These are phyloP conservation scores for Ostrea denselamellosa DNA, from an alignment of 1,140 invertebrate species.

Conservation along the genomic window DNA sequence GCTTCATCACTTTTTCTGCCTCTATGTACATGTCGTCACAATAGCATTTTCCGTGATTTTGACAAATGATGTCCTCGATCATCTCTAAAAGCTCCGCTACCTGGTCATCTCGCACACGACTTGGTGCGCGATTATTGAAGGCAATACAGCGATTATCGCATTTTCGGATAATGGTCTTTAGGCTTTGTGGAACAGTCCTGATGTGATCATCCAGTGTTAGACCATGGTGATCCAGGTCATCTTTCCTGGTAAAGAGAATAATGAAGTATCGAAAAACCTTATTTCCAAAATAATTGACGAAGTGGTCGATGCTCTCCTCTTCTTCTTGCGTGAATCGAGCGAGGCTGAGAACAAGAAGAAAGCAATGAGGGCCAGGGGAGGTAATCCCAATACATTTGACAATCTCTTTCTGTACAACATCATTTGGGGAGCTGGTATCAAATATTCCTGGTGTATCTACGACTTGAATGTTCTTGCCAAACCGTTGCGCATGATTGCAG, in stretches of 20 bases:
- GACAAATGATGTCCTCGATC: conserved; percentile 3
- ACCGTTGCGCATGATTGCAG: background rate
- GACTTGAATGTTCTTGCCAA: conserved; percentile 20
- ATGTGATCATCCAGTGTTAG: conserved; percentile 40
- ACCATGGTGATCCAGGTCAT: conserved; percentile 18
- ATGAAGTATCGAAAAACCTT: conserved; percentile 41
- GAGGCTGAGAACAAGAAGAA: conserved; percentile 40
- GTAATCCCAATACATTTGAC: conserved; percentile 56
- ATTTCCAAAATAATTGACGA: conserved; percentile 41
- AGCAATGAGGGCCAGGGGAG: conserved; percentile 58
- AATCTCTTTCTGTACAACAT: conserved; percentile 55
- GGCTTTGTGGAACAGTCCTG: background rate
- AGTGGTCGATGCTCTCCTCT: conserved; percentile 40
- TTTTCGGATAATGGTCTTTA: background rate
- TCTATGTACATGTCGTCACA: background rate
- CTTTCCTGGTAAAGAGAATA: conserved; percentile 46
- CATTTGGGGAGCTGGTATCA: conserved; percentile 52
- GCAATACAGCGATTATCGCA: conserved; percentile 41
- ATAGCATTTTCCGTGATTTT: conserved; percentile 19
- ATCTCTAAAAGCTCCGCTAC: conserved; percentile 26
- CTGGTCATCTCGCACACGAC: background rate
- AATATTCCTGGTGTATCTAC: conserved; percentile 59
- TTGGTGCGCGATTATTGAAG: conserved; percentile 32
- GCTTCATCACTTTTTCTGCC: conserved; percentile 27
- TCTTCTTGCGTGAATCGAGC: conserved; percentile 50